phyloP scores from a whole-genome alignment of 2,113 vertebrate genomes.

The Anser brachyrhynchus region DNA sequence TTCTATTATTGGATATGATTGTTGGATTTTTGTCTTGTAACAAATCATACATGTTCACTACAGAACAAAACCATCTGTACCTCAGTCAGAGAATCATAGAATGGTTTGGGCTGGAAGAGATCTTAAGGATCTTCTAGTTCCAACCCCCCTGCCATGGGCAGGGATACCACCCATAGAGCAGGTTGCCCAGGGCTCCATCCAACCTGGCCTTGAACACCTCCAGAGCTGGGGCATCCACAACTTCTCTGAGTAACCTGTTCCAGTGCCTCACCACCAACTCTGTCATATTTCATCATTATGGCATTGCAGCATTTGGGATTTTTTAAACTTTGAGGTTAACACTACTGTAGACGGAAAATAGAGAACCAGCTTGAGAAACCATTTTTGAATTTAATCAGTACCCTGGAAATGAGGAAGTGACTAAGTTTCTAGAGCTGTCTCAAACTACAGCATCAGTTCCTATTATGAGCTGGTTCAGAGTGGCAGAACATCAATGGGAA shows the following conservation, averaged over 20 bases:
- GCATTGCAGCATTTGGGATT: not conserved
- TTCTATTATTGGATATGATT: not conserved
- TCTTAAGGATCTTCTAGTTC: too few relatives aligned
- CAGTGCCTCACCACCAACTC: too few relatives aligned
- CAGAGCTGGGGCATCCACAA: too few relatives aligned
- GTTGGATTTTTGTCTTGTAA: not conserved
- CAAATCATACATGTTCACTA: not conserved
- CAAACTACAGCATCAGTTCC: constrained; percentile 10
- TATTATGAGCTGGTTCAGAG: not conserved
- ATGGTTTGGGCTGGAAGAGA: too few relatives aligned
- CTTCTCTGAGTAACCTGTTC: too few relatives aligned
- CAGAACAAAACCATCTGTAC: not conserved
- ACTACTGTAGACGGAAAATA: not conserved
- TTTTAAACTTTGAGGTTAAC: not conserved
- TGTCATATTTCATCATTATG: not conserved
- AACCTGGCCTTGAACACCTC: too few relatives aligned
- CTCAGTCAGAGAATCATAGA: not conserved
- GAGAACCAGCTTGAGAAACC: constrained; percentile 35
- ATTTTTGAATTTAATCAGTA: constrained; percentile 28
- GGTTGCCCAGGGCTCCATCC: too few relatives aligned
- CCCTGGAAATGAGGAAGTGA: constrained; percentile 38
- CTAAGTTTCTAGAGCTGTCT: not conserved
- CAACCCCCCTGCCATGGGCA: too few relatives aligned
- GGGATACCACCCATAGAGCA: too few relatives aligned
- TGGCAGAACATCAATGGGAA: not conserved